Evolutionary conservation across 2,888 invertebrate genomes (phyloP).

Genomic region (Sphaerophoria rueppellii): DNA sequence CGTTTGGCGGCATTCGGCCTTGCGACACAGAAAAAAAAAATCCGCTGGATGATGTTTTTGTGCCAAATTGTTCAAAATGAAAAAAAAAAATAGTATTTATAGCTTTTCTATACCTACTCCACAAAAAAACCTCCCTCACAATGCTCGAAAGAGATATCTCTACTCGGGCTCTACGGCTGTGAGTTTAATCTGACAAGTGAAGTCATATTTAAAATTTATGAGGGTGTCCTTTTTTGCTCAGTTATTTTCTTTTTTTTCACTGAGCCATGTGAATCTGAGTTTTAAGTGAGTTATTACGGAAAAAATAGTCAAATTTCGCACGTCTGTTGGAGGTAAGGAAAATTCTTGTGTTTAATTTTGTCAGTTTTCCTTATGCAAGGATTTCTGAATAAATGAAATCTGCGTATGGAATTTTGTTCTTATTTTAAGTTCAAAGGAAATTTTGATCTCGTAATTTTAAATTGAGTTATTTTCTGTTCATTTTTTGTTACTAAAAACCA

Average conservation of each 20-base stretch:
- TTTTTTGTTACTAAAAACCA: too few species aligned
- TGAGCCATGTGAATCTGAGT: slow-evolving; percentile 15
- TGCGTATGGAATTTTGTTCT: too few species aligned
- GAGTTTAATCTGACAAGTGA: slow-evolving; percentile 62
- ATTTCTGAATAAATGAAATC: too few species aligned
- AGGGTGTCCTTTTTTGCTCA: not conserved
- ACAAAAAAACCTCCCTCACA: not conserved
- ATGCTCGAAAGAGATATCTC: slow-evolving; percentile 55
- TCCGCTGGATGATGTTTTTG: slow-evolving; percentile 12
- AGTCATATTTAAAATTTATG: slow-evolving; percentile 61
- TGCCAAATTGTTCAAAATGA: slow-evolving; percentile 26
- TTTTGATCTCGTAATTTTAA: too few species aligned
- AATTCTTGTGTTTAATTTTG: not conserved
- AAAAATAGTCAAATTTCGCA: slow-evolving; percentile 19
- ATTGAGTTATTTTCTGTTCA: too few species aligned
- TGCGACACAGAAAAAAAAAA: too few species aligned
- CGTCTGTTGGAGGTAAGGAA: not conserved
- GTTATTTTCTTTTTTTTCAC: slow-evolving; percentile 10
- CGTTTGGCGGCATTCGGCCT: slow-evolving; percentile 4
- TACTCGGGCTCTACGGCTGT: slow-evolving; percentile 38
- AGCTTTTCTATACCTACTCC: slow-evolving; percentile 3
- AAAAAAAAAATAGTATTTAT: slow-evolving; percentile 16
- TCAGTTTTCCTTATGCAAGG: not conserved
- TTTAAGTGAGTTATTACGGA: slow-evolving; percentile 32
- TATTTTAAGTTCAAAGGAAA: too few species aligned